Evolutionary conservation across 2,113 vertebrate genomes (phyloP).

Genomic region (Sinocyclocheilus rhinocerous): DNA sequence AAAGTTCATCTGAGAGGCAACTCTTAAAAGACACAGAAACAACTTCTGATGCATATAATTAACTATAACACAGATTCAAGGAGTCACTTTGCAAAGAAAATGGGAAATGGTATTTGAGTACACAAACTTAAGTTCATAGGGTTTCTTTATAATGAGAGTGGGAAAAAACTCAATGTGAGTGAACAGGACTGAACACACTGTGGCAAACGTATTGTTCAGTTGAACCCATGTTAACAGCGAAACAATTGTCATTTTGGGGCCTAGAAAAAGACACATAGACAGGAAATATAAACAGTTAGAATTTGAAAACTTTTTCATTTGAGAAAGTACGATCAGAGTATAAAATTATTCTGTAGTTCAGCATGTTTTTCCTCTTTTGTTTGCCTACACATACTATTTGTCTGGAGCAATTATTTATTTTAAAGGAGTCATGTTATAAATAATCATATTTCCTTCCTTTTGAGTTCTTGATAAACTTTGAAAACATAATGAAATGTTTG

Average conservation of each 20-base stretch:
- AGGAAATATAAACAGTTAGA: constrained; percentile 6
- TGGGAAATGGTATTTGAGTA: constrained; percentile 11
- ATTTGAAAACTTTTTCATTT: neutral
- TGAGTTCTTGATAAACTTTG: neutral
- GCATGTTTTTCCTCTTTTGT: neutral
- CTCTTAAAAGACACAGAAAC: neutral
- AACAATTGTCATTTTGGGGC: constrained; percentile 16
- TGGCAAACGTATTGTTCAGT: constrained; percentile 1
- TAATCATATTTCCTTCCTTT: neutral
- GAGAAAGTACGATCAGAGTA: neutral
- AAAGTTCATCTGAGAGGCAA: neutral
- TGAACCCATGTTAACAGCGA: neutral
- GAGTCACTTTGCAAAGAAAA: neutral
- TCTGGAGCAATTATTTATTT: constrained; percentile 12
- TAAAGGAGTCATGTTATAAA: neutral
- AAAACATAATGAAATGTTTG: neutral
- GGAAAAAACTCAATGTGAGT: neutral
- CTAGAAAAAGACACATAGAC: constrained; percentile 19
- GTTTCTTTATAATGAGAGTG: neutral
- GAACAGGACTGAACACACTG: neutral
- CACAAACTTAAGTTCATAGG: neutral
- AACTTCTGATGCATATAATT: neutral
- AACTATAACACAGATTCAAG: neutral
- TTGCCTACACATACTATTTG: constrained; percentile 3
- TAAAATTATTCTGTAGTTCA: neutral